Base-by-base conservation (phyloP, 2,888 invertebrate species). In the Dryobotodes eremita region DNA sequence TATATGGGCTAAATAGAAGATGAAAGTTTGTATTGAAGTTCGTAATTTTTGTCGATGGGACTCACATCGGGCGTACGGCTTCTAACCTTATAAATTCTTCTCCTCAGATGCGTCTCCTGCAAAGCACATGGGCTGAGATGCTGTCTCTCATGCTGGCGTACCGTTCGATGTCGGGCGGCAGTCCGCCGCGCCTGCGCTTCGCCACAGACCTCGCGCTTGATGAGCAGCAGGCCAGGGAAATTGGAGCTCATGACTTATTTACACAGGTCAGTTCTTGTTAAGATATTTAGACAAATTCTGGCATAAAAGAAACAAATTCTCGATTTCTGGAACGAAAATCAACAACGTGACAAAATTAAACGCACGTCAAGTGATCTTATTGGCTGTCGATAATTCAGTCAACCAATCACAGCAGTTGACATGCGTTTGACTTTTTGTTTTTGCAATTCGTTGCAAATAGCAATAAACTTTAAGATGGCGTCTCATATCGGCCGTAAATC, bases 91-190 rank as follows among this genome's bases (percentile, higher is more conserved):
- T 17, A 64, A 65, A 7, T 61, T 31, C 20, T 13, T 31, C 3
- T 71, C 48, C n/a, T 93, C 99, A 99, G 97, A 99, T 99, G 99
- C 98, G 99, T 57, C 94, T 97, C 73, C 97, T 99, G 68, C 99
- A 99, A 94, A 99, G 99, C 92, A 99, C 99, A 11, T 99, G 99
- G 99, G 98, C 99, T 1, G 99, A 99, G 97, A 98, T 99, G 94
- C 96, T 99, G 75, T 98, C 99, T 61, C 97, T 99, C 77, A 99
- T 99, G 92, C 97, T 99, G 82, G 99, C 99, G 62, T 99, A 98
- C 97, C 98, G 99, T 86, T 99, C 99, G 79, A 97, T 99, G 95
- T 98, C 99, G 92, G 98, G 98, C 87, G 88, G 85, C n/a, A 87
- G 81, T 15, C 88, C 95, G 71, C 89, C 94, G 84, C 94, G 98